phyloP scores from a whole-genome alignment of 2,797 vertebrate species.

The Paedocypris micromegethes region DNA sequence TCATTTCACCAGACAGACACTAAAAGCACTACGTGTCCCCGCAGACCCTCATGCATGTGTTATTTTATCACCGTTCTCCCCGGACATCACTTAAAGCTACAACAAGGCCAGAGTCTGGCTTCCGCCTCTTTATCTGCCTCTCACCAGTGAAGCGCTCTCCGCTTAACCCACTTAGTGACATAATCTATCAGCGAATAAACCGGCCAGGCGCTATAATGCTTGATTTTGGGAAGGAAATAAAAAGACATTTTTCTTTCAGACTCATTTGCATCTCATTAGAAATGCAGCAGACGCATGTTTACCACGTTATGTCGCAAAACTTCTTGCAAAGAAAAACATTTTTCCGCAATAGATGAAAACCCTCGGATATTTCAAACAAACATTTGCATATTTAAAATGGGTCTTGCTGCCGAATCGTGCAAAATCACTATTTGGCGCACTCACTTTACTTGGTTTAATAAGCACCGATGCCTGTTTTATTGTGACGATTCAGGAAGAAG shows the following conservation, averaged over 20 bases:
- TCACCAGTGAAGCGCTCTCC: conserved; percentile 9
- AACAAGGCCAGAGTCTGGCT: conserved; percentile 4
- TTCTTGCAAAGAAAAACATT: too few relatives aligned
- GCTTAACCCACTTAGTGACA: background rate
- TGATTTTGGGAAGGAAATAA: background rate
- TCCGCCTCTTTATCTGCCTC: background rate
- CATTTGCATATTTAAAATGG: too few relatives aligned
- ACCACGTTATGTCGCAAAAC: too few relatives aligned
- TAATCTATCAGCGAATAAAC: conserved; percentile 13
- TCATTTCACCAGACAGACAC: conserved; percentile 21
- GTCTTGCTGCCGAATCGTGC: too few relatives aligned
- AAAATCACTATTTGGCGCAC: too few relatives aligned
- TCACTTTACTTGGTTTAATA: too few relatives aligned
- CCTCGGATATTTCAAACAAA: too few relatives aligned
- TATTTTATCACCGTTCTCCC: conserved; percentile 6
- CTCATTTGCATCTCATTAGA: background rate
- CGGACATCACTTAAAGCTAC: conserved; percentile 2
- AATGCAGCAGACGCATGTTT: background rate
- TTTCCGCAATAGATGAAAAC: too few relatives aligned
- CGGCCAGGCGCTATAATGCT: background rate
- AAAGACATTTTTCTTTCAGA: background rate
- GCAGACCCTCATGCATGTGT: conserved; percentile 7
- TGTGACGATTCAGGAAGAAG: too few relatives aligned
- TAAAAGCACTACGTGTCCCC: conserved; percentile 20
- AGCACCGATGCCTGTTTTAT: too few relatives aligned